A percentile compares a stretch with the other conserved stretches of the same genome.
Conservation (phyloP, 2,888 invertebrate genomes). For the Drosophila flavopinicola region DNA sequence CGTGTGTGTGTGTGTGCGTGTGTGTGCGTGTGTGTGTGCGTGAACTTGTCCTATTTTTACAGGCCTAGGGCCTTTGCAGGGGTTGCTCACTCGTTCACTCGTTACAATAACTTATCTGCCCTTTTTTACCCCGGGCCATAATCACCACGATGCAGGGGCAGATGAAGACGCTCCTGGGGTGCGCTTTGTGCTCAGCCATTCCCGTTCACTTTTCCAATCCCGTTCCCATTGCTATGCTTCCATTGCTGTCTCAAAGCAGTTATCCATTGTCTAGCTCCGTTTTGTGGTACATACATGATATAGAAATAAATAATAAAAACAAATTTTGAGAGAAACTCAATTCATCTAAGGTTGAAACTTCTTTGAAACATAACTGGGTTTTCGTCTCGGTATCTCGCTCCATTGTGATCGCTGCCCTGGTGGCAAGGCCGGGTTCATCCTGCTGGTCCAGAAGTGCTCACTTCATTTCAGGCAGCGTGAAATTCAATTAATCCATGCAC, state of each 20-base stretch:
- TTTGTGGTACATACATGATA: conserved; percentile 71
- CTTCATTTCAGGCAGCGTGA: conserved; percentile 78
- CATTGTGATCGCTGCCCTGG: conserved; percentile 29
- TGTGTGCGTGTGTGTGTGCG: conserved; percentile 35
- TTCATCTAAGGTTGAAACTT: conserved; percentile 46
- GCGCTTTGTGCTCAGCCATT: conserved; percentile 53
- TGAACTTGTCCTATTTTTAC: conserved; percentile 80
- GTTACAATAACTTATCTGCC: conserved; percentile 80
- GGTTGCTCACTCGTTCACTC: conserved; percentile 67
- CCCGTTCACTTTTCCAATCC: conserved; percentile 13
- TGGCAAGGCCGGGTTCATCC: conserved; percentile 49
- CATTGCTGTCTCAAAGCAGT: conserved; percentile 57
- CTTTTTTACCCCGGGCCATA: conserved; percentile 64
- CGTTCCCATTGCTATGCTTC: conserved; percentile 11
- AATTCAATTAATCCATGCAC: conserved; percentile 81
- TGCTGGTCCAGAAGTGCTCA: conserved; percentile 41
- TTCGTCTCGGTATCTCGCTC: conserved; percentile 26
- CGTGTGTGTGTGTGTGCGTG: conserved; percentile 31
- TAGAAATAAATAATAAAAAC: conserved; percentile 67
- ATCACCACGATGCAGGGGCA: conserved; percentile 61
- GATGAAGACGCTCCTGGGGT: conserved; percentile 80
- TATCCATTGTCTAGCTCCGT: conserved; percentile 68
- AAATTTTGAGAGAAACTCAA: conserved; percentile 66
- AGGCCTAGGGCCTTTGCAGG: conserved; percentile 65
- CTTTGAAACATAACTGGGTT: conserved; percentile 46